Percentiles rank a stretch among this genome's conserved stretches.
Evolutionary conservation across 2,888 invertebrate genomes (phyloP).

Genomic region (Drosophila lacicola): DNA sequence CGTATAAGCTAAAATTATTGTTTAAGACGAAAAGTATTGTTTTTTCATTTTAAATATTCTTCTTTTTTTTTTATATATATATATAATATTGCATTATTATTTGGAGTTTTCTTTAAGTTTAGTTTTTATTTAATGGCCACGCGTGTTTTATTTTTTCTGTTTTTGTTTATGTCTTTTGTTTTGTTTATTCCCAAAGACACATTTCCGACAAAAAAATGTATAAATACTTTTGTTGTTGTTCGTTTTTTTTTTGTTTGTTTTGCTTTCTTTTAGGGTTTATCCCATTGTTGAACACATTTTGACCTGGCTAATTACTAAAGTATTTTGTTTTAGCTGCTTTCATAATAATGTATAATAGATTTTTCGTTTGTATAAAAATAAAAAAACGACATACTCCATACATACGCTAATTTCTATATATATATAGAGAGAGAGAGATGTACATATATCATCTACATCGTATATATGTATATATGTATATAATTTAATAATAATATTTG

Average conservation of each 20-base stretch:
- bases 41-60: conserved; percentile 41
- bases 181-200: conserved; percentile 33
- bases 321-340: conserved; percentile 43
- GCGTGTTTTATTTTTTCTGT: conserved; percentile 50
- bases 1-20: conserved; percentile 50
- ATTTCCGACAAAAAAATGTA: conserved; percentile 38
- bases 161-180: conserved; percentile 32
- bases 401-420: conserved; percentile 19
- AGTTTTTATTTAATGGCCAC: conserved; percentile 60
- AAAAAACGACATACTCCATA: conserved; percentile 46
- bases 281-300: conserved; percentile 56
- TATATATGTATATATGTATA: conserved; percentile 12
- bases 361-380: conserved; percentile 51
- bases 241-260: conserved; percentile 16
- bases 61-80: background rate
- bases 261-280: conserved; percentile 1
- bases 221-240: conserved; percentile 50
- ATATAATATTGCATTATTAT: conserved; percentile 23
- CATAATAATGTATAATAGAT: conserved; percentile 38
- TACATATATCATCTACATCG: conserved; percentile 3
- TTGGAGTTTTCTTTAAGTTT: conserved; percentile 30
- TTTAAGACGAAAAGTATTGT: conserved; percentile 48
- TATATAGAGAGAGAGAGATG: background rate
- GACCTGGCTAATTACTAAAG: conserved; percentile 59
- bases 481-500: conserved; percentile 10